Evolutionary conservation across 1,140 invertebrate species (phyloP), one percentile per base, ranked within the genome.

Genomic region (Pissodes strobi): DNA sequence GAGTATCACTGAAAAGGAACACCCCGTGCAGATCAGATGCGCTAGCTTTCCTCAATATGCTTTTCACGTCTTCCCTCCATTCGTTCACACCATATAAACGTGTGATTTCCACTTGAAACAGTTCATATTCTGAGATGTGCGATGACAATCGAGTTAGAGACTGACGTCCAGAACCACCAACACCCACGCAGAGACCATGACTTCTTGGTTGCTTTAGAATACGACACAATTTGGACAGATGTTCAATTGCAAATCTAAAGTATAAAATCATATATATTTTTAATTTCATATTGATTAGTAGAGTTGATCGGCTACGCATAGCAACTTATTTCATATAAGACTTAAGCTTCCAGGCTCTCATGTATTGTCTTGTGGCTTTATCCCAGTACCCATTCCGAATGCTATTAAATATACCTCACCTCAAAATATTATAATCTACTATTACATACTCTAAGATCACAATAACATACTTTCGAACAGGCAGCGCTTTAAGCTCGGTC

Each of bases 231-330:
- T 92, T 86, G 10, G 93, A 95, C 59, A 97, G 85, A 84, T 97
- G 95, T 81, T 97, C 94, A 60, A 98, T 90, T 10, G 94, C 94
- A 82, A 95, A 97, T 72, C 91, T 89, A n/a, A n/a, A n/a, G n/a
- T n/a, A n/a, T n/a, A n/a, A n/a, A n/a, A n/a, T 6, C 2, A 46
- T 17, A 18, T 5, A 46, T 46, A 19, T 41, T n/a, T 41, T 41
- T 41, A 30, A 6, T 30, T 30, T 2, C n/a, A 23, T 8, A 5
- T 30, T 30, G 49, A 51, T 23, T 13, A 25, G 21, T 55, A 25
- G 18, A 55, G 19, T 25, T 22, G n/a, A n/a, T n/a, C n/a, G n/a
- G n/a, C n/a, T n/a, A n/a, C n/a, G n/a, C n/a, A n/a, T n/a, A n/a
- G n/a, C n/a, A n/a, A n/a, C n/a, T n/a, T n/a, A n/a, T n/a, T n/a